Percentiles rank a stretch among this genome's conserved stretches.
Conservation (phyloP, 2,113 vertebrate genomes). For the Alexandromys fortis region DNA sequence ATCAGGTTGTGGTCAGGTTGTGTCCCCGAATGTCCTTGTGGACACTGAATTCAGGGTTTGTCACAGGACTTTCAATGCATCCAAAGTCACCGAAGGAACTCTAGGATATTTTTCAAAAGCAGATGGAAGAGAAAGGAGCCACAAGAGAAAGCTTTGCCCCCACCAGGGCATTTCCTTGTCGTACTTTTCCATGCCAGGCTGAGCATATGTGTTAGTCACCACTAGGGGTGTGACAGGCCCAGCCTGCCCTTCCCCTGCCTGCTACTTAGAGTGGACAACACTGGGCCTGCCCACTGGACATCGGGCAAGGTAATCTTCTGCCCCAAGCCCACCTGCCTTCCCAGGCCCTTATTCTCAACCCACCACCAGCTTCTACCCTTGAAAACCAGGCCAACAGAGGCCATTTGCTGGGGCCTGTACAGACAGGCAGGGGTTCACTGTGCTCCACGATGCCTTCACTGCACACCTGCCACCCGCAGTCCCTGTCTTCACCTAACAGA, state of each 20-base stretch:
- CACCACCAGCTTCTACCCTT: not conserved
- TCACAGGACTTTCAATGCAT: not conserved
- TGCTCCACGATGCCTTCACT: not conserved
- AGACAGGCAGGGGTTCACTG: not conserved
- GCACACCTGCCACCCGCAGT: not conserved
- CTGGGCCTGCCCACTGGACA: not conserved
- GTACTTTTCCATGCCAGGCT: not conserved
- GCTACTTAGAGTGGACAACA: not conserved
- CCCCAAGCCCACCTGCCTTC: not conserved
- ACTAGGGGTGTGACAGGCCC: not conserved
- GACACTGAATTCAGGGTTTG: not conserved
- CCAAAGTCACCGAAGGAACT: not conserved
- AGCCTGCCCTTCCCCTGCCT: not conserved
- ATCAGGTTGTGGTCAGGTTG: not conserved
- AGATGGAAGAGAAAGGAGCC: not conserved
- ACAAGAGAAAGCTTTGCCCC: not conserved
- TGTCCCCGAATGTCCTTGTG: not conserved
- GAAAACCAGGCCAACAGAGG: not conserved
- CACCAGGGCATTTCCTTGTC: not conserved
- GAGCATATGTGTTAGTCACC: not conserved
- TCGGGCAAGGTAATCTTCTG: not conserved
- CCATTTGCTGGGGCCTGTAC: not conserved
- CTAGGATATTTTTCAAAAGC: not conserved
- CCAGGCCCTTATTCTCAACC: not conserved
- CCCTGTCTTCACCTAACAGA: not conserved